Conservation (phyloP, 2,797 vertebrate species). For the Euphonia xanthogaster region DNA sequence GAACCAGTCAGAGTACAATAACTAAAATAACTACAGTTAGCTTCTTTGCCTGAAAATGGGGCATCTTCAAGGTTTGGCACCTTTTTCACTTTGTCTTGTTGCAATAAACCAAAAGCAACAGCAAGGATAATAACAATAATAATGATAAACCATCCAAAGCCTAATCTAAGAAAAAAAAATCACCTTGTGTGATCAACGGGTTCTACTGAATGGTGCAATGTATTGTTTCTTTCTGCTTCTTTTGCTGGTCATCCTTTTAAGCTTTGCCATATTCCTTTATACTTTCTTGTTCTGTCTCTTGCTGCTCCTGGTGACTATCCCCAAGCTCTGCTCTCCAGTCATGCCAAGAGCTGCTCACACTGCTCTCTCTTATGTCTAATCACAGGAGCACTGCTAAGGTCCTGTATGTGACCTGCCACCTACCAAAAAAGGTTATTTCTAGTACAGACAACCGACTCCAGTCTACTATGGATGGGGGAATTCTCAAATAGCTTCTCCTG, state of each 20-base stretch:
- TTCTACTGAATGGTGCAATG: background rate
- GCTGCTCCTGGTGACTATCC: background rate
- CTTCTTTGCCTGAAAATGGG: background rate
- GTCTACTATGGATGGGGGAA: background rate
- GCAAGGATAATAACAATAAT: too few species aligned
- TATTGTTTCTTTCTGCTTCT: background rate
- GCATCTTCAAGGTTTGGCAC: background rate
- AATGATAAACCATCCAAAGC: background rate
- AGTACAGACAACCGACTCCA: background rate
- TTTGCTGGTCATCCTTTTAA: background rate
- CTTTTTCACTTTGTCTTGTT: background rate
- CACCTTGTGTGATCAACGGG: accelerated
- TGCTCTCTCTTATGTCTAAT: background rate
- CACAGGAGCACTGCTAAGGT: background rate
- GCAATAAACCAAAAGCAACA: background rate
- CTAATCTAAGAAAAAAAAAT: background rate
- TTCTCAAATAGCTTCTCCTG: background rate
- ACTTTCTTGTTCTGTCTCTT: background rate
- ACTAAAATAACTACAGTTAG: background rate
- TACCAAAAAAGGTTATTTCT: background rate
- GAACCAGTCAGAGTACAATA: background rate
- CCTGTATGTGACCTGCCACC: background rate
- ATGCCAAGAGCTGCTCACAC: background rate
- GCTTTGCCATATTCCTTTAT: background rate
- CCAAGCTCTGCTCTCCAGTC: background rate